Evolutionary conservation across 2,888 invertebrate species (phyloP).

Genomic region (Calliopum simillimum): DNA sequence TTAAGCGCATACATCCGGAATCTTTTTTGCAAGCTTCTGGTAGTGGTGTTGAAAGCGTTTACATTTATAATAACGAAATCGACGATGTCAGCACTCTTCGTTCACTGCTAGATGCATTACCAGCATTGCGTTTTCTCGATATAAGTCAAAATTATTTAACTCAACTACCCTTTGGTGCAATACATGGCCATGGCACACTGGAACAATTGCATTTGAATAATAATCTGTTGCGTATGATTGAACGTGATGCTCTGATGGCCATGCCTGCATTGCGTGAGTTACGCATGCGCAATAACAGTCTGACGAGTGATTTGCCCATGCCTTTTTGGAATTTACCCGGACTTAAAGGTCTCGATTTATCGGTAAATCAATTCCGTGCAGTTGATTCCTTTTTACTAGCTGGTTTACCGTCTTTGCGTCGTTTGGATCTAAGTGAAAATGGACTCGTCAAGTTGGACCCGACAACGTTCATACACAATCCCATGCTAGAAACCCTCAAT

Average conservation of each 20-base stretch:
- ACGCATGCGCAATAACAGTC: slow-evolving; percentile 84
- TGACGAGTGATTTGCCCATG: slow-evolving; percentile 77
- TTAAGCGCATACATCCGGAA: slow-evolving; percentile 83
- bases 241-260: slow-evolving; percentile 83
- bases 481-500: slow-evolving; percentile 82
- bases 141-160: slow-evolving; percentile 82
- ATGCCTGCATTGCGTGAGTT: slow-evolving; percentile 87
- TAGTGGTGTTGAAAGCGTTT: slow-evolving; percentile 81
- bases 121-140: slow-evolving; percentile 81
- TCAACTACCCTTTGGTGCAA: slow-evolving; percentile 81
- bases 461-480: slow-evolving; percentile 78
- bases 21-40: slow-evolving; percentile 82
- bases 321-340: slow-evolving; percentile 89
- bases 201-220: slow-evolving; percentile 85
- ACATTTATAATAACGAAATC: slow-evolving; percentile 81
- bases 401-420: slow-evolving; percentile 80
- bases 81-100: slow-evolving; percentile 80
- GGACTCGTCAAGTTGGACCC: slow-evolving; percentile 78
- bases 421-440: slow-evolving; percentile 83
- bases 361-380: slow-evolving; percentile 78
- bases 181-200: slow-evolving; percentile 83
- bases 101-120: slow-evolving; percentile 81
- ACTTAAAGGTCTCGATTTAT: slow-evolving; percentile 85
- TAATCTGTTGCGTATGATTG: slow-evolving; percentile 80
- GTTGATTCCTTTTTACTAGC: slow-evolving; percentile 79